These are phyloP conservation scores for Drosophila robusta DNA, from an alignment of 2,888 invertebrate species.

Conservation along the genomic window DNA sequence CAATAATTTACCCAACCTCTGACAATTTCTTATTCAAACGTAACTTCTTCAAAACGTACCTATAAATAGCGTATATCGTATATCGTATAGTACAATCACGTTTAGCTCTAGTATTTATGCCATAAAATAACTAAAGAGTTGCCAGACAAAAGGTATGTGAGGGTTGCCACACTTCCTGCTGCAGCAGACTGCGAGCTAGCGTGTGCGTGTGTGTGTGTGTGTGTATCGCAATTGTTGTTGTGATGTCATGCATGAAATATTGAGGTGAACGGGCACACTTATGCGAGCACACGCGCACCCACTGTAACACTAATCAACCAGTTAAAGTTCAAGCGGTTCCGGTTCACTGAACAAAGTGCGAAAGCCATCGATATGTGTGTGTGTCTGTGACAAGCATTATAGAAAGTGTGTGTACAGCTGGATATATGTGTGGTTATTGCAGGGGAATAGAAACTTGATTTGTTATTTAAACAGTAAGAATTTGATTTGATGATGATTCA, in stretches of 20 bases:
- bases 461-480: background rate
- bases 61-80: too few species aligned
- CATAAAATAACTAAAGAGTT: background rate
- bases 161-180: background rate
- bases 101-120: background rate
- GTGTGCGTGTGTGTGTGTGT: background rate
- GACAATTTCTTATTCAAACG: background rate
- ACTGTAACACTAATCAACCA: slow-evolving; percentile 64
- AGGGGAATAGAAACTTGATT: background rate
- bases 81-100: background rate
- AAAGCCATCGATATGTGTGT: slow-evolving; percentile 13
- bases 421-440: background rate
- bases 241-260: slow-evolving; percentile 68
- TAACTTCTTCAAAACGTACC: background rate
- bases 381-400: background rate
- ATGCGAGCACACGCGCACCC: slow-evolving; percentile 19
- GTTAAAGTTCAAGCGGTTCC: slow-evolving; percentile 61
- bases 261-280: slow-evolving; percentile 64
- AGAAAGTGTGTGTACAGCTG: background rate
- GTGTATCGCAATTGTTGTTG: slow-evolving; percentile 48
- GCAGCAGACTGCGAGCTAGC: background rate
- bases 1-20: background rate
- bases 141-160: slow-evolving; percentile 7
- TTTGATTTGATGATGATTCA: too few species aligned
- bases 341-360: slow-evolving; percentile 67